A percentile compares a stretch with the other conserved stretches of the same genome.
Conservation (phyloP, 2,888 invertebrate genomes). For the Cryptocheilus praepositus region DNA sequence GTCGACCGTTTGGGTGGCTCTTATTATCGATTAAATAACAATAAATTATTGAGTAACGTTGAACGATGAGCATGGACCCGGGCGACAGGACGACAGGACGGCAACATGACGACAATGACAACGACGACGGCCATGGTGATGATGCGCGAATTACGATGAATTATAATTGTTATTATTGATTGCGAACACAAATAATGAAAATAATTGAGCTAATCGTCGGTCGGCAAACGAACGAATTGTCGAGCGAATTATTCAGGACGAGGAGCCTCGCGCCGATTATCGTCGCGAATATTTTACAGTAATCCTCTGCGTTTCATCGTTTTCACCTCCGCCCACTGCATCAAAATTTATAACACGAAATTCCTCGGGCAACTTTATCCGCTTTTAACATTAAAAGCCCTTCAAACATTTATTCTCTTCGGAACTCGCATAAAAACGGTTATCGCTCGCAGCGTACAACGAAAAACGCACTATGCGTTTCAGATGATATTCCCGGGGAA, state of each 20-base stretch:
- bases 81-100: constrained; percentile 2
- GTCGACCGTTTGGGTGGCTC: not conserved
- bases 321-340: not conserved
- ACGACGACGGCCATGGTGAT: constrained; percentile 33
- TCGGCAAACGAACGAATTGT: constrained; percentile 14
- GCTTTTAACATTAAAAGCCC: too few relatives aligned
- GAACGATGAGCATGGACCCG: constrained; percentile 10
- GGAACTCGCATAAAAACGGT: too few relatives aligned
- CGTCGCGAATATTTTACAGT: not conserved
- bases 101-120: constrained; percentile 37
- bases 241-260: constrained; percentile 2
- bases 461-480: too few relatives aligned
- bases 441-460: too few relatives aligned
- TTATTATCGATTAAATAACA: not conserved
- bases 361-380: too few relatives aligned
- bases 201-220: constrained; percentile 40
- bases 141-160: constrained; percentile 35
- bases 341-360: too few relatives aligned
- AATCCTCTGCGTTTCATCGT: not conserved
- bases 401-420: too few relatives aligned
- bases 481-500: too few relatives aligned
- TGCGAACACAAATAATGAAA: constrained; percentile 31
- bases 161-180: constrained; percentile 42
- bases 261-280: not conserved
- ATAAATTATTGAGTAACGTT: constrained; percentile 31